phyloP scores from a whole-genome alignment of 2,797 vertebrate genomes.

The Setipinna tenuifilis region DNA sequence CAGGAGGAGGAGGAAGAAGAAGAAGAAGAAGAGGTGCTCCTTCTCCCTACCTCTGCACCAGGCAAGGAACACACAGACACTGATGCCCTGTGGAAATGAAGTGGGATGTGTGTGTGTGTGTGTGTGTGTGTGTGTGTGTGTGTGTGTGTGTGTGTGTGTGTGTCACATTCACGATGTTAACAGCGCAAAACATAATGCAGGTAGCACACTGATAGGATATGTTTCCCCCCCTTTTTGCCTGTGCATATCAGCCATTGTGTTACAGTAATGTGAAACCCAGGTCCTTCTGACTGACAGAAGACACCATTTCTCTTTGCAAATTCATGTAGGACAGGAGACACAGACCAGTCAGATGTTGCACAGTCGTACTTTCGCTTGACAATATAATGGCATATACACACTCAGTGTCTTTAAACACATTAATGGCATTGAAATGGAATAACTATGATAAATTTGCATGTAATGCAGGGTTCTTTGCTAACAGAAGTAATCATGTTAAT shows the following conservation, averaged over 20 bases:
- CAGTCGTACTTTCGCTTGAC: background rate
- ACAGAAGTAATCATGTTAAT: background rate
- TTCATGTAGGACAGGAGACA: background rate
- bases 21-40: background rate
- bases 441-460: constrained; percentile 15
- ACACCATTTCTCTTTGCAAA: background rate
- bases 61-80: background rate
- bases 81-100: background rate
- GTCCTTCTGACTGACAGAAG: background rate
- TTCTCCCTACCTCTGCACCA: background rate
- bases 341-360: background rate
- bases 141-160: no score
- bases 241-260: background rate
- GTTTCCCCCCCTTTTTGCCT: background rate
- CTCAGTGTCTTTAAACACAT: background rate
- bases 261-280: background rate
- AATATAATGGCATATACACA: background rate
- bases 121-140: no score
- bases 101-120: background rate
- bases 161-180: constrained; percentile 13
- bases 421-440: constrained; percentile 27
- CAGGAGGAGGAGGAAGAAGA: background rate
- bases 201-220: background rate
- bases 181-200: background rate
- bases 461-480: constrained; percentile 41